phyloP scores from a whole-genome alignment of 2,888 invertebrate species.

The Cosmia pyralina region DNA sequence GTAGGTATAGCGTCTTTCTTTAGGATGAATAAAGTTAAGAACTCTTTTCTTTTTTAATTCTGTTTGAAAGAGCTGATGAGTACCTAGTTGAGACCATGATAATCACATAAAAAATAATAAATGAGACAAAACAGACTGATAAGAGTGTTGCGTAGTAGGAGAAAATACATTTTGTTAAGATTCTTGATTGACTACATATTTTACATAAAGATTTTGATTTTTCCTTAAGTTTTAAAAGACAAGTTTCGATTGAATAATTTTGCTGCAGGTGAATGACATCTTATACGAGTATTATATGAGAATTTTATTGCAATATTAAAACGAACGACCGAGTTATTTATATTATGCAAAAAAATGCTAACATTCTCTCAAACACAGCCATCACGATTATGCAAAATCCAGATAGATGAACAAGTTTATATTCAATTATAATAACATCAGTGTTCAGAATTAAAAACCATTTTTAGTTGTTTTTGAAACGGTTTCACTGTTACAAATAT shows the following conservation, averaged over 20 bases:
- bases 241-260: not conserved
- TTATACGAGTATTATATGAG: too few species aligned
- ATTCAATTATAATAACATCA: not conserved
- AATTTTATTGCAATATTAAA: slow-evolving; percentile 23
- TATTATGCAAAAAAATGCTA: slow-evolving; percentile 1
- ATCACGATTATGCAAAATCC: not conserved
- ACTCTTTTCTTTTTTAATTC: not conserved
- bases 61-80: not conserved
- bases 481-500: not conserved
- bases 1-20: not conserved
- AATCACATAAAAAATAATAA: not conserved
- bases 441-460: too few species aligned
- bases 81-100: not conserved
- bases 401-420: not conserved
- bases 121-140: too few species aligned
- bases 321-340: slow-evolving; percentile 7
- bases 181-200: too few species aligned
- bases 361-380: not conserved
- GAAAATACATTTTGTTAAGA: too few species aligned
- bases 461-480: not conserved
- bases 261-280: slow-evolving; percentile 28
- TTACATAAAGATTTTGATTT: not conserved
- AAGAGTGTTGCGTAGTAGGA: not conserved
- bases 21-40: not conserved
- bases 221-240: not conserved